These are phyloP conservation scores for Tanytarsus gracilentus DNA, from an alignment of 2,888 invertebrate species.

Conservation along the genomic window DNA sequence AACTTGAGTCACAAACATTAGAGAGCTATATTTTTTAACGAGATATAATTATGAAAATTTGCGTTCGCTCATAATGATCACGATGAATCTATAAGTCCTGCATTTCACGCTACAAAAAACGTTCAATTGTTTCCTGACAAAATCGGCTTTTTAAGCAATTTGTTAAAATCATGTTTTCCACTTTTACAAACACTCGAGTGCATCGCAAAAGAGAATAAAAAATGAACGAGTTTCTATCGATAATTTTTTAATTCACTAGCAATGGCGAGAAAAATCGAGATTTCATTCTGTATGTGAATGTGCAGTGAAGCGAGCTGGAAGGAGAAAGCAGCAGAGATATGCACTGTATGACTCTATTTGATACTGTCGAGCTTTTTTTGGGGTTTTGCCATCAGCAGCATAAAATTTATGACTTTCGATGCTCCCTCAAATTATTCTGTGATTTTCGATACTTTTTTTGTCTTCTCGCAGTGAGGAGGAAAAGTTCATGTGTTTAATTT, in stretches of 20 bases:
- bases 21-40: too few species aligned
- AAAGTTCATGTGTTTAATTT: not conserved
- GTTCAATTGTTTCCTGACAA: too few species aligned
- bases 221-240: not conserved
- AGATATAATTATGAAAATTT: too few species aligned
- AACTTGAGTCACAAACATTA: too few species aligned
- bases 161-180: not conserved
- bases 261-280: not conserved
- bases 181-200: not conserved
- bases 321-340: conserved; percentile 12
- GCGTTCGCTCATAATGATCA: too few species aligned
- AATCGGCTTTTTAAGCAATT: not conserved
- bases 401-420: conserved; percentile 26
- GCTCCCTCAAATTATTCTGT: not conserved
- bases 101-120: too few species aligned
- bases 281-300: conserved; percentile 10
- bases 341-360: conserved; percentile 14
- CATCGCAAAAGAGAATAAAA: not conserved
- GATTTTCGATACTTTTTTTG: not conserved
- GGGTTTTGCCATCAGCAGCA: conserved; percentile 25
- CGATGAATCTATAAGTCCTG: too few species aligned
- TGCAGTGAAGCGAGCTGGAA: conserved; percentile 19
- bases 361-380: conserved; percentile 26
- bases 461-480: conserved; percentile 15
- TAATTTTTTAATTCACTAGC: conserved; percentile 6